Base-by-base conservation (phyloP, 2,113 vertebrate genomes). In the Alexandromys fortis region DNA sequence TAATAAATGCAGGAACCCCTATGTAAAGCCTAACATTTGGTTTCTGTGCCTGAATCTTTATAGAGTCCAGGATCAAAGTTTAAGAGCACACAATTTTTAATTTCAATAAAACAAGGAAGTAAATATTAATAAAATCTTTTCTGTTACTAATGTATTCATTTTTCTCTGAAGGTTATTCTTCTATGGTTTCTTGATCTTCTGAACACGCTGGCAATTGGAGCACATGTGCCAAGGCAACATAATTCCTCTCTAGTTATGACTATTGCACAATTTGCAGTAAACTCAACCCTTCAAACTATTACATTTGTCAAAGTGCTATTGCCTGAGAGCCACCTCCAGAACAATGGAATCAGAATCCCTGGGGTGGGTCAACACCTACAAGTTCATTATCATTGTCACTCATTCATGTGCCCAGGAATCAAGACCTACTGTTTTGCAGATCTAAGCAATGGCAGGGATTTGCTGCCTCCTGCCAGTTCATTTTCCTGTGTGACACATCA, bases 271-370 rank as follows among this genome's bases (percentile, higher is more conserved):
- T 7, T 16, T 90, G 9, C 6, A 72, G 70, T 28, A 90, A 61
- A 55, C 7, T 65, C 30, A 90, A 65, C 8, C 72, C 58, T 93
- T 92, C 65, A 10, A 11, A 72, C 81, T 72, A 49, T 58, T 70
- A 42, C 58, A 81, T 55, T 94, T 94, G 21, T 85, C 63, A 94
- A 93, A 96, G 83, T 94, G 33, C 86, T 90, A 26, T 87, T 76
- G 68, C 42, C n/a, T 17, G 35, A 47, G 82, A 92, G 35, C 28
- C 19, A 83, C 13, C 83, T 24, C 17, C 49, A 73, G 68, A 95
- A 87, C 6, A 78, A 86, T 76, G n/a, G 14, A 86, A 89, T 65
- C 21, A 63, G 14, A 94, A 33, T 85, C 21, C 21, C 2, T n/a
- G 21, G 7, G 11, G 42, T 58, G 10, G 12, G n/a, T 38, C 45